Evolutionary conservation across 2,113 vertebrate species (phyloP), one percentile per base, ranked within the genome.

Genomic region (Sturnira hondurensis): DNA sequence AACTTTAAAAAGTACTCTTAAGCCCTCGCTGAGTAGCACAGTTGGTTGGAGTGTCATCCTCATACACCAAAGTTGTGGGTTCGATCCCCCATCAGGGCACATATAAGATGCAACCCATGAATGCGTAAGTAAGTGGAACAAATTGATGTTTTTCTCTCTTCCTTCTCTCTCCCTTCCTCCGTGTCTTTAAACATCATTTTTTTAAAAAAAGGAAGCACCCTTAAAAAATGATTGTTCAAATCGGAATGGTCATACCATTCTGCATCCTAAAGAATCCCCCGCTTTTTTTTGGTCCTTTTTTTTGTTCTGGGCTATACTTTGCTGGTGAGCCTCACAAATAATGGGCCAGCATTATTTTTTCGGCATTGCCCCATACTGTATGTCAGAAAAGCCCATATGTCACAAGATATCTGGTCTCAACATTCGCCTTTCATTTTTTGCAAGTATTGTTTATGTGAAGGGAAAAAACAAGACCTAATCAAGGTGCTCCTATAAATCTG

Each of bases 381-480:
- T 87, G 80, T 78, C 71, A 45, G 71, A 67, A 43, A 92, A 87
- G 31, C 76, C 61, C 84, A 92, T 95, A 70, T 86, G 31, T 94
- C 73, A 82, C 20, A 19, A 65, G 85, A 74, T 95, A 94, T 3
- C 70, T 97, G 63, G 11, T 11, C 88, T 61, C 94, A 8, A 10
- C 86, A 82, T 86, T 91, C 96, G 92, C 22, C 78, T 97, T 97
- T 96, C 45, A 92, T 92, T 90, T 95, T 98, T 97, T 84, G 45
- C 86, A 78, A 61, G 19, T 95, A 90, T 93, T 87, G 50, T 45
- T 95, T 95, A 92, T 92, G 97, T 97, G 91, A 91, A 91, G 65
- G 31, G n/a, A 91, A 54, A 47, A 52, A 63, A n/a, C 73, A 9
- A 31, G 52, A 81, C 95, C 87, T 76, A 88, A 36, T 97, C 26